These are phyloP conservation scores for Meteorus colon DNA, from an alignment of 2,888 invertebrate species.

Conservation along the genomic window DNA sequence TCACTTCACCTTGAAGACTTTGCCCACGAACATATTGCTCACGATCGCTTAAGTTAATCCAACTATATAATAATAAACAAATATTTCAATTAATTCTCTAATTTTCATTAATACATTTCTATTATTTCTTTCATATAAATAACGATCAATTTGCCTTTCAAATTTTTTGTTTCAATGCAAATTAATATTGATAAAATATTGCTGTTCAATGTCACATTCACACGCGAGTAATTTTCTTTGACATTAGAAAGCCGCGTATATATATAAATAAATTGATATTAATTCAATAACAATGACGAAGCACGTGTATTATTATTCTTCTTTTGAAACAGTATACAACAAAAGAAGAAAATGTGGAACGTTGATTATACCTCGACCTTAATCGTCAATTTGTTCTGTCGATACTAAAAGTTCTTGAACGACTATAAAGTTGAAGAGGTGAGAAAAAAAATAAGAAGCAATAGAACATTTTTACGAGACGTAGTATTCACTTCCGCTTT, in stretches of 20 bases:
- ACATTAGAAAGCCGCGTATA: constrained; percentile 49
- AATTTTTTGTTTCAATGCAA: neutral
- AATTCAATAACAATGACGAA: constrained; percentile 52
- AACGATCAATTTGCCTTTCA: constrained; percentile 8
- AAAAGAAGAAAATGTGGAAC: constrained; percentile 15
- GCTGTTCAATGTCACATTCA: constrained; percentile 4
- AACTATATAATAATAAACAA: constrained; percentile 18
- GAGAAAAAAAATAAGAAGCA: neutral
- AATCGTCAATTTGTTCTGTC: constrained; percentile 8
- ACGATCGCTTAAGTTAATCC: constrained; percentile 19
- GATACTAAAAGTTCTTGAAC: neutral
- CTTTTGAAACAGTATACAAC: constrained; percentile 37
- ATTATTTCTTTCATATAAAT: neutral
- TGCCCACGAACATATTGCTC: constrained; percentile 20
- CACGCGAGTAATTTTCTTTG: constrained; percentile 33
- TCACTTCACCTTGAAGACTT: constrained; percentile 39
- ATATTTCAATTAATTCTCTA: neutral
- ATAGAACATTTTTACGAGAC: constrained; percentile 1
- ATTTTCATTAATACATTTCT: neutral
- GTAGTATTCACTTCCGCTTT: constrained; percentile 19
- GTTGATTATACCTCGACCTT: constrained; percentile 37
- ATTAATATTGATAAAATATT: neutral
- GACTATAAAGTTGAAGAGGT: neutral
- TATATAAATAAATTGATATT: constrained; percentile 49
- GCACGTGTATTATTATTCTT: constrained; percentile 33